Percentiles rank a stretch among this genome's conserved stretches.
Conservation (phyloP, 2,888 invertebrate species). For the Xestobium rufovillosum region DNA sequence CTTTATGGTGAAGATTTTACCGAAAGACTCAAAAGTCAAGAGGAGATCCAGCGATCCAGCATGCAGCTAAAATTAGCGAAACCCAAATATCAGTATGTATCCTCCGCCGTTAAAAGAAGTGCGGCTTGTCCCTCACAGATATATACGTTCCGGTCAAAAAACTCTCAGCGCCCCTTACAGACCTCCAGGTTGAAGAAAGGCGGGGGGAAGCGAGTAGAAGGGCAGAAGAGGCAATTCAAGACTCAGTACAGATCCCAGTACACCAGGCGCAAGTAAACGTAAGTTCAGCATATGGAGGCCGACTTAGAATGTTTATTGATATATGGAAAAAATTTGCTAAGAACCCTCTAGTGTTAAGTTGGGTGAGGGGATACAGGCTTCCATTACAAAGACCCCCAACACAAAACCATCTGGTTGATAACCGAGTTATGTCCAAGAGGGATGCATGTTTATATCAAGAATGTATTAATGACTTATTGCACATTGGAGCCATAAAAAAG, state of each 20-base stretch:
- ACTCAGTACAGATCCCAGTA: constrained; percentile 5
- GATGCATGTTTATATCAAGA: too few relatives aligned
- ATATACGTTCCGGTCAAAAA: too few relatives aligned
- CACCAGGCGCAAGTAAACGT: constrained; percentile 6
- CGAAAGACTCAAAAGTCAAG: constrained; percentile 4
- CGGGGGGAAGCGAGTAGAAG: too few relatives aligned
- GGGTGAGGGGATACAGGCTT: constrained; percentile 7
- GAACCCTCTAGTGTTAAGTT: constrained; percentile 4
- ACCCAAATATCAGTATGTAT: constrained; percentile 7
- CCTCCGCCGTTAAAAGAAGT: too few relatives aligned
- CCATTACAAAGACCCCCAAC: constrained; percentile 5
- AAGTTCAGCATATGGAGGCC: constrained; percentile 8
- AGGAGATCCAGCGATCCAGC: constrained; percentile 10
- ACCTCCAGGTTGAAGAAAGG: too few relatives aligned
- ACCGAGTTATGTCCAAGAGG: too few relatives aligned
- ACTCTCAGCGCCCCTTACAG: too few relatives aligned
- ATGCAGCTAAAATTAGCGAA: constrained; percentile 5
- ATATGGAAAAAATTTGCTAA: constrained; percentile 3
- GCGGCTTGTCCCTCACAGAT: too few relatives aligned
- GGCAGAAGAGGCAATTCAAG: constrained; percentile 10
- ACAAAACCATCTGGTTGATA: too few relatives aligned
- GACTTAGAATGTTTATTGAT: constrained; percentile 6
- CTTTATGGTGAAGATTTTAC: constrained; percentile 11
- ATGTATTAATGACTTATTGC: constrained; percentile 9
- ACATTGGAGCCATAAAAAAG: constrained; percentile 13